Conservation (phyloP, 2,113 vertebrate species). For the Lepidothrix coronata region DNA sequence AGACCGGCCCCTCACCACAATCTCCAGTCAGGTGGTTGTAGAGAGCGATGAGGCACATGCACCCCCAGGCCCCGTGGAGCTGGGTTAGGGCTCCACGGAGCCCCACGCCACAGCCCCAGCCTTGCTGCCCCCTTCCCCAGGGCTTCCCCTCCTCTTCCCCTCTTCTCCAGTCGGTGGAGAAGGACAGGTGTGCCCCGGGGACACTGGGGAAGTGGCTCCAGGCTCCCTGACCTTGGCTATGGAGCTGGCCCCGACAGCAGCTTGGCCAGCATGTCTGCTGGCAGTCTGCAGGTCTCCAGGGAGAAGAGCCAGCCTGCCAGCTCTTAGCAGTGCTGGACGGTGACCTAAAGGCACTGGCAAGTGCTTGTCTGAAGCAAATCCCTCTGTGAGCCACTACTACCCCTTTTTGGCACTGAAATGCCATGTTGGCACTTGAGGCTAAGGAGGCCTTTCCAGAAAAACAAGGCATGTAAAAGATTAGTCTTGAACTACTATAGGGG, state of each 20-base stretch:
- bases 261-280: not conserved
- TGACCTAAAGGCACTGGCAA: slow-evolving; percentile 1
- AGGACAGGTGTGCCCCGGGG: no score
- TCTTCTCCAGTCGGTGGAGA: not conserved
- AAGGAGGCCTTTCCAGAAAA: slow-evolving; percentile 1
- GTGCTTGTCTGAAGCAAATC: not conserved
- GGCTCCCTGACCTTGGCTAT: not conserved
- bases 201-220: not conserved
- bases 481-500: not conserved
- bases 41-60: accelerated
- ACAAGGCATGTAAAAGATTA: not conserved
- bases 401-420: not conserved
- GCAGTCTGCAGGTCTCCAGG: not conserved
- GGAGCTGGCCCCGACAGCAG: not conserved
- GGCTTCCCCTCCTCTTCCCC: no score
- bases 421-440: not conserved
- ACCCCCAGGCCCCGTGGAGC: no score
- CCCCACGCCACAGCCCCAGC: no score
- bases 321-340: not conserved
- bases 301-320: not conserved
- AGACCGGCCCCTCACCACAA: not conserved
- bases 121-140: no score
- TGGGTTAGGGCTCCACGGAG: no score
- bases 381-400: not conserved
- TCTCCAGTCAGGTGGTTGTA: not conserved